These are phyloP conservation scores for Ptychodera flava DNA, from an alignment of 35 echinoderm and acorn worm genomes.

Conservation along the genomic window DNA sequence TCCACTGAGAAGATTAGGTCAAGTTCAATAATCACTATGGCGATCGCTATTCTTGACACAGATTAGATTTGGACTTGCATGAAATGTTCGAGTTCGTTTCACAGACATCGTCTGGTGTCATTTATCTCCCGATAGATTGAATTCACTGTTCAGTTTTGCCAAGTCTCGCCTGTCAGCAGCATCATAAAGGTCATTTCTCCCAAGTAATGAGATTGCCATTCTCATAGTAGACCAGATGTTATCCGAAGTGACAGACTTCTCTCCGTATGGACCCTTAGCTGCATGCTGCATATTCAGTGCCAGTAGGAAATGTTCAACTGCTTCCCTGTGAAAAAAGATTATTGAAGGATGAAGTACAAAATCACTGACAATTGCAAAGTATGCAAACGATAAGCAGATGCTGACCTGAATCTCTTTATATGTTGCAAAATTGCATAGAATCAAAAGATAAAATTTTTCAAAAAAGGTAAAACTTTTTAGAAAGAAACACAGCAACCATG, in stretches of 20 bases:
- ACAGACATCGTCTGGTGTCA: too few relatives aligned
- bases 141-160: slow-evolving; percentile 47
- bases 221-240: slow-evolving; percentile 96
- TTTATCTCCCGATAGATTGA: too few relatives aligned
- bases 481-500: too few relatives aligned
- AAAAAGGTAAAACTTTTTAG: too few relatives aligned
- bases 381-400: too few relatives aligned
- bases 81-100: too few relatives aligned
- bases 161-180: slow-evolving; percentile 63
- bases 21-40: too few relatives aligned
- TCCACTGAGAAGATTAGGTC: too few relatives aligned
- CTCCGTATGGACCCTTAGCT: slow-evolving; percentile 57
- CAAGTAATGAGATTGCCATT: slow-evolving; percentile 84
- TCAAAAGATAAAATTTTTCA: too few relatives aligned
- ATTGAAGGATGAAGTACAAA: not conserved
- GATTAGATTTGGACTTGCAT: not conserved
- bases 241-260: slow-evolving; percentile 70
- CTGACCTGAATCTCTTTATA: too few relatives aligned
- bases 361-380: too few relatives aligned
- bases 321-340: slow-evolving; percentile 48
- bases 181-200: slow-evolving; percentile 60
- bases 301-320: slow-evolving; percentile 84
- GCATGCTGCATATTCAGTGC: slow-evolving; percentile 77
- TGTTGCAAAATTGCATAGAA: too few relatives aligned
- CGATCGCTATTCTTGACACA: not conserved